Conservation (phyloP, 1,140 invertebrate genomes). For the Brachionus calyciflorus region DNA sequence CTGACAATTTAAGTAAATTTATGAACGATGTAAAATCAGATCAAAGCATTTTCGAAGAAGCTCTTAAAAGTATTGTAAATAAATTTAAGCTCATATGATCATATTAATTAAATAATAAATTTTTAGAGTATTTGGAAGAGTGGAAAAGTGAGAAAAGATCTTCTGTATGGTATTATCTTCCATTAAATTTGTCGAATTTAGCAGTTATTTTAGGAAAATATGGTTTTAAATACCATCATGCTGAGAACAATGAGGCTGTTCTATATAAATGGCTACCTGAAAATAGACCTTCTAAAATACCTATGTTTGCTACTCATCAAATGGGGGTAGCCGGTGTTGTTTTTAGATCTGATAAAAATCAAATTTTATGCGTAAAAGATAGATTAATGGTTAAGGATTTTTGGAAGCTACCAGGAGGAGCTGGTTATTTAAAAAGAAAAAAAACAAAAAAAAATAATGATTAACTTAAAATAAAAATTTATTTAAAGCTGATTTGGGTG, state of each 20-base stretch:
- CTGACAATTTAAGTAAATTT: background rate
- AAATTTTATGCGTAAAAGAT: slow-evolving; percentile 39
- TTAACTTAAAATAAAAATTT: too few relatives aligned
- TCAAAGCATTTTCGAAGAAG: background rate
- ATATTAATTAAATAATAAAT: too few relatives aligned
- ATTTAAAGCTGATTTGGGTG: slow-evolving; percentile 4
- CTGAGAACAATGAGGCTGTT: slow-evolving; percentile 72
- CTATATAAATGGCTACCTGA: slow-evolving; percentile 75
- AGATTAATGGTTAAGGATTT: slow-evolving; percentile 29
- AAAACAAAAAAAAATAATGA: too few relatives aligned
- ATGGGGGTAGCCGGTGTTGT: slow-evolving; percentile 63
- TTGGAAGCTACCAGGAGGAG: slow-evolving; percentile 17
- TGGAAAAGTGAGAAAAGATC: slow-evolving; percentile 19
- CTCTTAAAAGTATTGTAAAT: background rate
- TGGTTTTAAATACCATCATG: slow-evolving; percentile 82
- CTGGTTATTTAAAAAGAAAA: background rate
- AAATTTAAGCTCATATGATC: too few relatives aligned
- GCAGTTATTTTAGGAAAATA: slow-evolving; percentile 60
- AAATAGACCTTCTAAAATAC: slow-evolving; percentile 68
- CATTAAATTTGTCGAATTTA: slow-evolving; percentile 18
- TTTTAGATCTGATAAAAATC: slow-evolving; percentile 6
- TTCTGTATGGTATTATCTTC: slow-evolving; percentile 24
- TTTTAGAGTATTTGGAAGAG: background rate
- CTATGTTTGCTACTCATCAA: slow-evolving; percentile 76
- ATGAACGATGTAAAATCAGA: background rate